Evolutionary conservation across 2,113 vertebrate genomes (phyloP).

Genomic region (Seriola dumerili): DNA sequence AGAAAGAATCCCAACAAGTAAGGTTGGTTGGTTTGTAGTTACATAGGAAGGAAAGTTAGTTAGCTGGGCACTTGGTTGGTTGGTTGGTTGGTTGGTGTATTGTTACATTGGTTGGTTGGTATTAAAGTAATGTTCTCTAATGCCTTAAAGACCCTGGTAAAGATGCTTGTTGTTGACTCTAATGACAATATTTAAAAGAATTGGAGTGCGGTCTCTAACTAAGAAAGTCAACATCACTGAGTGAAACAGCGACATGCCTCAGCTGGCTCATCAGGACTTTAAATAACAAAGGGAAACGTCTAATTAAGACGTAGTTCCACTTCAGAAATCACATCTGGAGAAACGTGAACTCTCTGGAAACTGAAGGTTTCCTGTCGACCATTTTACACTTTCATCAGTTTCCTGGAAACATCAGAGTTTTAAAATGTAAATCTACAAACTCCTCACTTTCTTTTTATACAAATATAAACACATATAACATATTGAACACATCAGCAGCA

Average conservation of each 20-base stretch:
- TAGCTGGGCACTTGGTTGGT: neutral
- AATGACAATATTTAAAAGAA: neutral
- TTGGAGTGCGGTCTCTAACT: neutral
- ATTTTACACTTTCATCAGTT: neutral
- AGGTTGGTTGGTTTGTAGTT: neutral
- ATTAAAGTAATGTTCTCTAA: neutral
- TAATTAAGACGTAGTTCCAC: neutral
- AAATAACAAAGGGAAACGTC: neutral
- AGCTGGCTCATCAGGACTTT: neutral
- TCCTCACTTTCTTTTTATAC: neutral
- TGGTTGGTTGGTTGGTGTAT: neutral
- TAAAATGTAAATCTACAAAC: neutral
- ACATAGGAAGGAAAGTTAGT: neutral
- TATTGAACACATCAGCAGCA: neutral
- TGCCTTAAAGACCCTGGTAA: neutral
- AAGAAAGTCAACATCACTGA: neutral
- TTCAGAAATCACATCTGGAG: constrained; percentile 10
- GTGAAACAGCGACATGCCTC: neutral
- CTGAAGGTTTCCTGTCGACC: neutral
- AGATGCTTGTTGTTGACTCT: neutral
- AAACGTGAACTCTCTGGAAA: neutral
- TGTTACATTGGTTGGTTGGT: neutral
- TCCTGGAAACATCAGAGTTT: too few relatives aligned
- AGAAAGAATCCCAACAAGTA: neutral
- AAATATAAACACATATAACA: neutral